These are phyloP conservation scores for Calephelis nemesis DNA, from an alignment of 1,140 invertebrate species.

Conservation along the genomic window DNA sequence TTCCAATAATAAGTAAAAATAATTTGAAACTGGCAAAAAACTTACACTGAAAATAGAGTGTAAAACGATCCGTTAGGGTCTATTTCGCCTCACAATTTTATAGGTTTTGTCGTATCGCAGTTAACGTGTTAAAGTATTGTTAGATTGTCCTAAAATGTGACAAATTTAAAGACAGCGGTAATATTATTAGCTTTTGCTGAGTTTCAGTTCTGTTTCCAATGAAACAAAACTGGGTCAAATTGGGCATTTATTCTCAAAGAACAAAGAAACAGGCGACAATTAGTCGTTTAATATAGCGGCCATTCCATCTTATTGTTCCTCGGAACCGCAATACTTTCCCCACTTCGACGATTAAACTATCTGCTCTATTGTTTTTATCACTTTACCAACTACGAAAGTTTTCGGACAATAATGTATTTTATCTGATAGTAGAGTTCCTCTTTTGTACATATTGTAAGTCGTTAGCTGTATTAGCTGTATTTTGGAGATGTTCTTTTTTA, in stretches of 20 bases:
- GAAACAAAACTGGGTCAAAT: slow-evolving; percentile 8
- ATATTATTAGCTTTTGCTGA: background rate
- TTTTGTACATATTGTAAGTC: too few species aligned
- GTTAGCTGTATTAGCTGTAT: too few species aligned
- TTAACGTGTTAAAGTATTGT: background rate
- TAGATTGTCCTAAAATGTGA: background rate
- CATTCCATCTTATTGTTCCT: slow-evolving; percentile 10
- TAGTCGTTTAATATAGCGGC: slow-evolving; percentile 10
- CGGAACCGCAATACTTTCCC: slow-evolving; percentile 12
- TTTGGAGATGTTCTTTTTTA: too few species aligned
- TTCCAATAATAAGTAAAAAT: too few species aligned
- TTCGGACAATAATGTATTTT: background rate
- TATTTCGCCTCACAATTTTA: too few species aligned
- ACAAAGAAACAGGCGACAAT: slow-evolving; percentile 12
- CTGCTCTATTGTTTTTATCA: slow-evolving; percentile 9
- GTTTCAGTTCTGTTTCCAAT: slow-evolving; percentile 5
- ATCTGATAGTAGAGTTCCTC: background rate
- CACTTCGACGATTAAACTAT: slow-evolving; percentile 12
- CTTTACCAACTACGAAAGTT: background rate
- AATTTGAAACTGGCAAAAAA: too few species aligned
- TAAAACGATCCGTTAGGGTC: too few species aligned
- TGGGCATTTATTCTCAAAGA: slow-evolving; percentile 13
- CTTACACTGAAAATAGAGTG: too few species aligned
- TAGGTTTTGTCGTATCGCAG: background rate
- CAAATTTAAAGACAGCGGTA: background rate